These are phyloP conservation scores for Protobothrops mucrosquamatus DNA, from an alignment of 2,113 vertebrate species.

Conservation along the genomic window DNA sequence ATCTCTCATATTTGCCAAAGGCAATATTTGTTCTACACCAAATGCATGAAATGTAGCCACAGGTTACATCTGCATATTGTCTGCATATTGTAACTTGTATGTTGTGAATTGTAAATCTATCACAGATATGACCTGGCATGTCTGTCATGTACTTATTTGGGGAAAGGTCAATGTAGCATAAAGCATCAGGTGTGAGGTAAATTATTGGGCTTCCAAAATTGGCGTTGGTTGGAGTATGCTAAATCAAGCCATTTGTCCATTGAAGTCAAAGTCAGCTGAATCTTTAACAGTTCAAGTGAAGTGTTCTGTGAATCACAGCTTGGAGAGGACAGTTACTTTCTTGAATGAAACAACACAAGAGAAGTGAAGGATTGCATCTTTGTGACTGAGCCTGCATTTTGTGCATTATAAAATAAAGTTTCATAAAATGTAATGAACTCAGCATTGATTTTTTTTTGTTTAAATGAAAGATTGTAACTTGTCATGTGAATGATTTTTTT, in stretches of 20 bases:
- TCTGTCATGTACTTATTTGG: not conserved
- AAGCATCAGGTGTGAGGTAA: not conserved
- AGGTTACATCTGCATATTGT: not conserved
- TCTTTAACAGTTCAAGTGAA: not conserved
- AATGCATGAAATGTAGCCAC: not conserved
- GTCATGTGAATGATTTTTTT: constrained; percentile 22
- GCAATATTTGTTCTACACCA: not conserved
- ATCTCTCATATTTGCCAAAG: not conserved
- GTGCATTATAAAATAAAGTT: constrained; percentile 32
- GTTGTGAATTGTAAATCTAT: not conserved
- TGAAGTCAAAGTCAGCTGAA: not conserved
- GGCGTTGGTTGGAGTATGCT: not conserved
- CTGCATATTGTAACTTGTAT: not conserved
- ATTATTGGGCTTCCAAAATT: not conserved
- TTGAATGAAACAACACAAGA: constrained; percentile 11
- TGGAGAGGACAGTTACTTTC: not conserved
- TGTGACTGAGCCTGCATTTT: constrained; percentile 23
- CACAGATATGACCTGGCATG: not conserved
- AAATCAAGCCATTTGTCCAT: not conserved
- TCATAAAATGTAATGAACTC: constrained; percentile 53
- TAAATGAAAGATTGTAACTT: constrained; percentile 42
- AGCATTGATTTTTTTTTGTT: constrained; percentile 19
- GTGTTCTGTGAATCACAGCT: not conserved
- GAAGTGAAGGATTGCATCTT: not conserved
- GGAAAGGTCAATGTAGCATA: not conserved